phyloP scores from a whole-genome alignment of 2,113 vertebrate species.

The Ictalurus punctatus region DNA sequence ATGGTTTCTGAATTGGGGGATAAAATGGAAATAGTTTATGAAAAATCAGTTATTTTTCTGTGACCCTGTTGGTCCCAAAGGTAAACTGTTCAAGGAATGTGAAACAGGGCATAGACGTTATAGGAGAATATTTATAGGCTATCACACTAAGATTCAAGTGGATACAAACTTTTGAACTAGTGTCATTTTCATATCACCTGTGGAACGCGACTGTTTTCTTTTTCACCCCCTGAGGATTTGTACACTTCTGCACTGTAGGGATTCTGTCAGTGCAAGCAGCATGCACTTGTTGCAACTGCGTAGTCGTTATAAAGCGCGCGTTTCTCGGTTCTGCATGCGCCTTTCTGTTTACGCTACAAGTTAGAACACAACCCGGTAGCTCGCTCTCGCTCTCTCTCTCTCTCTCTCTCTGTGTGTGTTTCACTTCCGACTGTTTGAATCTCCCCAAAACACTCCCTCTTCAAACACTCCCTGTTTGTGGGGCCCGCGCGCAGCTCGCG shows the following conservation, averaged over 20 bases:
- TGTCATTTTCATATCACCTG: not conserved
- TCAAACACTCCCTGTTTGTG: not conserved
- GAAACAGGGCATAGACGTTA: not conserved
- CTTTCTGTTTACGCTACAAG: constrained; percentile 55
- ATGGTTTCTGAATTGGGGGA: not conserved
- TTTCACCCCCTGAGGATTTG: too few relatives aligned
- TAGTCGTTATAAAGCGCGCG: not conserved
- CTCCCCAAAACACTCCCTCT: constrained; percentile 34
- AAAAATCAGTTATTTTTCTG: not conserved
- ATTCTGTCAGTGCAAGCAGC: not conserved
- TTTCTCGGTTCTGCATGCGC: constrained; percentile 18
- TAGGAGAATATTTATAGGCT: not conserved
- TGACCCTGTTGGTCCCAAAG: not conserved
- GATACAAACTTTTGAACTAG: not conserved
- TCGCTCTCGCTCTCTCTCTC: not conserved
- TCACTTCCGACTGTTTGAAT: constrained; percentile 65
- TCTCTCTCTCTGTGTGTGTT: not conserved
- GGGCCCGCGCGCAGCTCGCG: not conserved
- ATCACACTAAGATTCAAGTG: not conserved
- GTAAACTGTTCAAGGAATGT: not conserved
- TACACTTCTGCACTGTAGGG: not conserved
- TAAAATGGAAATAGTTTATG: not conserved
- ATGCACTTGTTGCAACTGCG: not conserved
- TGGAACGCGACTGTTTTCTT: too few relatives aligned
- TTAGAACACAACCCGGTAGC: constrained; percentile 51